Percentiles rank a stretch among this genome's conserved stretches.
Evolutionary conservation across 2,888 invertebrate species (phyloP).

Genomic region (Thymelicus lineola): DNA sequence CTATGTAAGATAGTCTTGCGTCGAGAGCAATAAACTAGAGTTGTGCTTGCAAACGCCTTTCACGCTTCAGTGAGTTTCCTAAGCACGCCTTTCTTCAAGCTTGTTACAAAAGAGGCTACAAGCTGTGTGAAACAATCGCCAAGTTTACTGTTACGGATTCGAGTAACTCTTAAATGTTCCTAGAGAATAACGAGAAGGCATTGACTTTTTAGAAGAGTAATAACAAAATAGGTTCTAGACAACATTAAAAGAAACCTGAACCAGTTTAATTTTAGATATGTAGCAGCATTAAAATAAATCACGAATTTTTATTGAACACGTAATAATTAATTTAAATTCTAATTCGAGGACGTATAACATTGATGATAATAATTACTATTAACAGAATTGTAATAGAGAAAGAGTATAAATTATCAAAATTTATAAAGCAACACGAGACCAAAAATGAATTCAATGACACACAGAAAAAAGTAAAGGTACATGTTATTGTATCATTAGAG

Average conservation of each 20-base stretch:
- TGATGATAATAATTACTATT: too few relatives aligned
- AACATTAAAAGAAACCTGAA: background rate
- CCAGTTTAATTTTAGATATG: conserved; percentile 17
- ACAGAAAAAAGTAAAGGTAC: conserved; percentile 40
- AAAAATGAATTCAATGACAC: conserved; percentile 44
- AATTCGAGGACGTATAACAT: background rate
- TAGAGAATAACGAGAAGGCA: background rate
- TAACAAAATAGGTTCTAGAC: conserved; percentile 1
- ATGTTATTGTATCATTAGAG: conserved; percentile 54
- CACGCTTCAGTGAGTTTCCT: conserved; percentile 56
- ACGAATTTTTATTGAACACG: background rate
- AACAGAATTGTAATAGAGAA: background rate
- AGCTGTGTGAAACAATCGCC: conserved; percentile 1
- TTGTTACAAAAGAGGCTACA: conserved; percentile 31
- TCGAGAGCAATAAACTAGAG: conserved; percentile 31
- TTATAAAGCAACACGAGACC: conserved; percentile 24
- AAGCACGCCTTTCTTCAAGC: conserved; percentile 55
- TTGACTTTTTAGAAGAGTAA: conserved; percentile 3
- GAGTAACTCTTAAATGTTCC: background rate
- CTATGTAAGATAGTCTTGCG: conserved; percentile 14
- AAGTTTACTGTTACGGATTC: conserved; percentile 6
- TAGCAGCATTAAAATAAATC: conserved; percentile 14
- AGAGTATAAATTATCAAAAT: conserved; percentile 11
- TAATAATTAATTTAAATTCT: background rate
- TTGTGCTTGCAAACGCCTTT: conserved; percentile 20